A percentile compares a stretch with the other conserved stretches of the same genome.
Conservation (phyloP, 2,113 vertebrate genomes). For the Lepidothrix coronata region DNA sequence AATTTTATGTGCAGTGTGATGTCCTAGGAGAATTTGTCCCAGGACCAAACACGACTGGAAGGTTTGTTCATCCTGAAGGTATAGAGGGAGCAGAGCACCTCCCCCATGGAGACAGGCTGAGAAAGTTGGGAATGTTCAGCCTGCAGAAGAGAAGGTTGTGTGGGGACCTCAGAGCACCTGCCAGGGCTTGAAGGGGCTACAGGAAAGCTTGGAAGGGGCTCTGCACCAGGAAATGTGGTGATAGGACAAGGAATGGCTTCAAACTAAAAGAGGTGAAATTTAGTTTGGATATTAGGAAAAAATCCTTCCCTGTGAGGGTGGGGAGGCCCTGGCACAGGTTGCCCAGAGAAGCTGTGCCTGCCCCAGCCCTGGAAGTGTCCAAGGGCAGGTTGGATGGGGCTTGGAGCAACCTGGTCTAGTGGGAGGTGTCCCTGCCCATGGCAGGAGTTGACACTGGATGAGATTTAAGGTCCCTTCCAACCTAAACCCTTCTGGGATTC, state of each 20-base stretch:
- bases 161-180: neutral
- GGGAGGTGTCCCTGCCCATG: neutral
- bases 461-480: neutral
- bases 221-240: neutral
- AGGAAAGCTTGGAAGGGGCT: neutral
- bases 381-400: neutral
- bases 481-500: neutral
- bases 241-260: neutral
- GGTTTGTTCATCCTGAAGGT: neutral
- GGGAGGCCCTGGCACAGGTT: neutral
- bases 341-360: neutral
- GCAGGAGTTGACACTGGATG: neutral
- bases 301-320: neutral
- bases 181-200: neutral
- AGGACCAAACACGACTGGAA: neutral
- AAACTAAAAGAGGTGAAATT: neutral
- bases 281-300: rapidly evolving
- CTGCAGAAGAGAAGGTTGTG: neutral
- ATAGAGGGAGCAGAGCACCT: neutral
- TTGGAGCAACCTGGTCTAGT: rapidly evolving
- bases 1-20: neutral
- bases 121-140: neutral
- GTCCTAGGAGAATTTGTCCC: neutral
- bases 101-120: rapidly evolving
- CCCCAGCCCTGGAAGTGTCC: neutral